phyloP scores from a whole-genome alignment of 2,888 invertebrate species.

The Agrochola circellaris region DNA sequence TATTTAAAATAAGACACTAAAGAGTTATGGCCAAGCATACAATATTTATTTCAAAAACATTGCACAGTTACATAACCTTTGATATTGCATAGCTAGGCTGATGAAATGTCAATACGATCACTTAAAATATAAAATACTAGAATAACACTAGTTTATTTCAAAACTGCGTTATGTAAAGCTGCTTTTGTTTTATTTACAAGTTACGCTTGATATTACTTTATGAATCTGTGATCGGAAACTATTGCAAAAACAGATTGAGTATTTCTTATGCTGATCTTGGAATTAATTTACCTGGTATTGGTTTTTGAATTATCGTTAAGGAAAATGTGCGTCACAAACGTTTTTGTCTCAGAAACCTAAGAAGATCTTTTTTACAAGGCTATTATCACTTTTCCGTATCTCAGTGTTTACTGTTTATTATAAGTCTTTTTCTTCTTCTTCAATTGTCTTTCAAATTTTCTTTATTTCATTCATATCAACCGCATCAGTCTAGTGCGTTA shows the following conservation, averaged over 20 bases:
- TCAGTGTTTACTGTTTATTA: neutral
- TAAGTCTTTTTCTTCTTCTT: neutral
- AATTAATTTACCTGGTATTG: slow-evolving; percentile 23
- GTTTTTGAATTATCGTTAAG: slow-evolving; percentile 13
- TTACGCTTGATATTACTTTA: slow-evolving; percentile 42
- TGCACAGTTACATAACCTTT: slow-evolving; percentile 18
- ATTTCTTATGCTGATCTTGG: slow-evolving; percentile 45
- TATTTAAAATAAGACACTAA: neutral
- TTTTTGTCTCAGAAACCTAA: slow-evolving; percentile 10
- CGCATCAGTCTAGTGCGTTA: neutral
- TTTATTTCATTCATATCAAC: neutral
- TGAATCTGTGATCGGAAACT: slow-evolving; percentile 27
- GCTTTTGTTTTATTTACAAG: slow-evolving; percentile 51
- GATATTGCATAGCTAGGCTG: slow-evolving; percentile 3
- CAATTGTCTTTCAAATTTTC: neutral
- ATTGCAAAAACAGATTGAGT: slow-evolving; percentile 35
- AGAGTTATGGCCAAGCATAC: neutral
- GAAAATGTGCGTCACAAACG: slow-evolving; percentile 22
- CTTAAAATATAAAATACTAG: slow-evolving; percentile 27
- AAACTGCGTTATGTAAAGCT: slow-evolving; percentile 38
- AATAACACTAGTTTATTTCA: slow-evolving; percentile 34
- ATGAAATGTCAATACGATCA: slow-evolving; percentile 38
- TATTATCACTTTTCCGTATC: neutral
- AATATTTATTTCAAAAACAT: slow-evolving; percentile 15
- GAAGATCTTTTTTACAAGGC: neutral